Percentiles rank a stretch among this genome's conserved stretches.
Conservation (phyloP, 2,888 invertebrate genomes). For the Galeopsomyia nigrocyanea region DNA sequence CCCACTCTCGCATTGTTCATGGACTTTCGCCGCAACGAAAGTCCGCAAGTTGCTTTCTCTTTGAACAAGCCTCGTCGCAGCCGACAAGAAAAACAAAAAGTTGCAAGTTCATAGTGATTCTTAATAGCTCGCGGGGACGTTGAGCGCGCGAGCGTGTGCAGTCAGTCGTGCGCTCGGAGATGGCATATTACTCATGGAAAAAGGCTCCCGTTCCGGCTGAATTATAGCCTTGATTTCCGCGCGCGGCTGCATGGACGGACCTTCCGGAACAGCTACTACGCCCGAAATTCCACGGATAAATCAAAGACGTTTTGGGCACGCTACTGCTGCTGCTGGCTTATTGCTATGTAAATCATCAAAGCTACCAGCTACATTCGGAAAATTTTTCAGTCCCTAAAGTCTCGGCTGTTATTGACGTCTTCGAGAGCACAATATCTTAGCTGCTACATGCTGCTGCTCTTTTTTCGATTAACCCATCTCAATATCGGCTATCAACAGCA, state of each 20-base stretch:
- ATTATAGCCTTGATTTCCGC: slow-evolving; percentile 59
- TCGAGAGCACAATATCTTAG: background rate
- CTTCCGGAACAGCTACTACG: slow-evolving; percentile 57
- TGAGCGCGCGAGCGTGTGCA: background rate
- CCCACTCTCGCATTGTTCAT: background rate
- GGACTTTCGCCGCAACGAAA: slow-evolving; percentile 6
- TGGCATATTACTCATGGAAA: background rate
- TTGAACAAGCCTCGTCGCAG: background rate
- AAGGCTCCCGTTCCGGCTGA: slow-evolving; percentile 46
- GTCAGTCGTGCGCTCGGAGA: background rate
- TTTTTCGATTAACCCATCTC: too few species aligned
- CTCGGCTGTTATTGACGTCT: background rate
- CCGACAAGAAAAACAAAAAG: background rate
- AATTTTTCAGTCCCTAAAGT: background rate
- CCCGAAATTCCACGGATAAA: slow-evolving; percentile 56
- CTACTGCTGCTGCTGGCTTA: slow-evolving; percentile 58
- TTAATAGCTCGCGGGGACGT: background rate
- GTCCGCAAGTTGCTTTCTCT: too few species aligned
- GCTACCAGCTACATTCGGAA: background rate
- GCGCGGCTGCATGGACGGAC: slow-evolving; percentile 54
- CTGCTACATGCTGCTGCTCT: too few species aligned
- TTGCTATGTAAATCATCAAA: slow-evolving; percentile 56
- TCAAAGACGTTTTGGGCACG: slow-evolving; percentile 54
- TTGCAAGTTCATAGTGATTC: too few species aligned
- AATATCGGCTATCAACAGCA: too few species aligned